A percentile compares a stretch with the other conserved stretches of the same genome.
phyloP scores from a whole-genome alignment of 2,113 vertebrate species.

The Vanacampus margaritifer region DNA sequence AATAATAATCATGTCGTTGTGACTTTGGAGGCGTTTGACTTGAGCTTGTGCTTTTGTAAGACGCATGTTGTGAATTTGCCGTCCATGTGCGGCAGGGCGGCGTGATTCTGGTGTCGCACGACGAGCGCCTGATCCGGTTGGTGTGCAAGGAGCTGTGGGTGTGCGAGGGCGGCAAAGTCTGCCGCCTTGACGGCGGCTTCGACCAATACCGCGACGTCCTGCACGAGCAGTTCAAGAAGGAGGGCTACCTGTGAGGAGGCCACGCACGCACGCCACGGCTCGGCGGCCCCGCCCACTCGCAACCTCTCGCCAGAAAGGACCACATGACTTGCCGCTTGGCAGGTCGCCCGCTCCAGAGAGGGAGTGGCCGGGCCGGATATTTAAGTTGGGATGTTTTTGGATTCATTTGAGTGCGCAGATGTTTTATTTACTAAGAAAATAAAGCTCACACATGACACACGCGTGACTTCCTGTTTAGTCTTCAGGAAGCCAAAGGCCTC shows the following conservation, averaged over 20 bases:
- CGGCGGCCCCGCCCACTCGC: conserved; percentile 3
- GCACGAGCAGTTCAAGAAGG: conserved; percentile 93
- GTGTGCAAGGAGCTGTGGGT: conserved; percentile 97
- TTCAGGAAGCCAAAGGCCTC: not conserved
- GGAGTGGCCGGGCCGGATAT: conserved; percentile 20
- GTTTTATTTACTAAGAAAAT: conserved; percentile 10
- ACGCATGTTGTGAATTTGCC: too few species aligned
- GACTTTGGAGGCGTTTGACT: too few species aligned
- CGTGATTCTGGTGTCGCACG: conserved; percentile 90
- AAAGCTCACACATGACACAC: conserved; percentile 13
- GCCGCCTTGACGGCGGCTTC: conserved; percentile 89
- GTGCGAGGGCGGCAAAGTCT: conserved; percentile 78
- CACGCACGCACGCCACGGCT: too few species aligned
- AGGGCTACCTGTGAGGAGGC: conserved; percentile 87
- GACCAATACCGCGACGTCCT: conserved; percentile 94
- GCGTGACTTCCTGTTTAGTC: conserved; percentile 33
- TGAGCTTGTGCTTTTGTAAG: too few species aligned
- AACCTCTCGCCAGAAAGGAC: not conserved
- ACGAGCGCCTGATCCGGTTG: conserved; percentile 92
- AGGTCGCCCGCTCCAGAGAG: conserved; percentile 10
- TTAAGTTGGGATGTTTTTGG: conserved; percentile 3
- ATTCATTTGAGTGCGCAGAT: conserved; percentile 22
- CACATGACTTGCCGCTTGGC: conserved; percentile 7
- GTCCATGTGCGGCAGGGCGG: conserved; percentile 77
- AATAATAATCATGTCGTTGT: too few species aligned